Evolutionary conservation across 2,888 invertebrate genomes (phyloP).

Genomic region (Amphipyra tragopoginis): DNA sequence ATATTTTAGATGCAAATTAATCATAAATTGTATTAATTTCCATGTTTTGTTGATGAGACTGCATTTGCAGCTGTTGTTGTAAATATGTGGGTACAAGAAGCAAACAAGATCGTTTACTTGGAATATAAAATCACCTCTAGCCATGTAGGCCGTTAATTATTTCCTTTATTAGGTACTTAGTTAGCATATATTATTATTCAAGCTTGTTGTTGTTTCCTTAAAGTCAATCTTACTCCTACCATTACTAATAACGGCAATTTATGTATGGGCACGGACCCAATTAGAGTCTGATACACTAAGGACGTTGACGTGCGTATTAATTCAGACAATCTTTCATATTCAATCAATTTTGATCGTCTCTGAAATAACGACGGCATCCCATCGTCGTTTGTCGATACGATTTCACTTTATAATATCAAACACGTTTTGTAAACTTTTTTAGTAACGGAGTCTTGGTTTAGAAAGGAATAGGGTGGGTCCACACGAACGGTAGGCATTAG

Average conservation of each 20-base stretch:
- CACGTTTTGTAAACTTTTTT: slow-evolving; percentile 51
- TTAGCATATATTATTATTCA: slow-evolving; percentile 27
- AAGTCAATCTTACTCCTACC: slow-evolving; percentile 28
- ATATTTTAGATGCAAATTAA: slow-evolving; percentile 43
- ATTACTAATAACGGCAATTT: slow-evolving; percentile 40
- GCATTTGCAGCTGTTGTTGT: slow-evolving; percentile 4
- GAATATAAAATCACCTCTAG: slow-evolving; percentile 5
- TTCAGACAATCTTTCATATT: slow-evolving; percentile 34
- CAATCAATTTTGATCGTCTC: slow-evolving; percentile 29
- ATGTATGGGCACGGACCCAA: slow-evolving; percentile 45
- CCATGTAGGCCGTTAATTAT: slow-evolving; percentile 22
- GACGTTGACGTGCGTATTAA: slow-evolving; percentile 37
- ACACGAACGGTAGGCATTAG: slow-evolving; percentile 57
- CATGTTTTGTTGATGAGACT: slow-evolving; percentile 19
- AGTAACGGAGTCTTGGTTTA: slow-evolving; percentile 54
- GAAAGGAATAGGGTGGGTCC: slow-evolving; percentile 65
- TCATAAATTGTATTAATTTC: slow-evolving; percentile 30
- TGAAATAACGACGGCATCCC: slow-evolving; percentile 26
- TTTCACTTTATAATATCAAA: slow-evolving; percentile 60
- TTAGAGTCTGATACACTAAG: slow-evolving; percentile 35
- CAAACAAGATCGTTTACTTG: slow-evolving; percentile 12
- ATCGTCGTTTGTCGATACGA: slow-evolving; percentile 38
- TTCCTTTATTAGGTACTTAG: slow-evolving; percentile 23
- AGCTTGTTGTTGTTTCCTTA: slow-evolving; percentile 36
- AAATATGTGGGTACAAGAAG: slow-evolving; percentile 20